Conservation (phyloP, 2,797 vertebrate genomes). For the Heteromormyrus szaboi region DNA sequence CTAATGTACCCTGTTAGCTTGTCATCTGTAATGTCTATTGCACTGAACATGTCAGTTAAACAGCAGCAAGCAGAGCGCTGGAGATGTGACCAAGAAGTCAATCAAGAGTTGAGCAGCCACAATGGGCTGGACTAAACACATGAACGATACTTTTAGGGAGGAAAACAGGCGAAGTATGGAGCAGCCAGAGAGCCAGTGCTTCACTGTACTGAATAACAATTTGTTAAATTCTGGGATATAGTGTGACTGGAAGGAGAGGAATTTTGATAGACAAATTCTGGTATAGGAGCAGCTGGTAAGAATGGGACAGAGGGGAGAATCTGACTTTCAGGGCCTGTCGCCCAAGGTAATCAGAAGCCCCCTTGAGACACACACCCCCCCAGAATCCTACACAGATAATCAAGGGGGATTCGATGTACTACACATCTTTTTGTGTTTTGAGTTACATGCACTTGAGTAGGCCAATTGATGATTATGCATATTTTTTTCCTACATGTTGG, state of each 20-base stretch:
- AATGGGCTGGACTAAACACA: neutral
- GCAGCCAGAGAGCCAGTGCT: conserved; percentile 34
- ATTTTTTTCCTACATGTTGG: neutral
- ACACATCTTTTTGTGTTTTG: neutral
- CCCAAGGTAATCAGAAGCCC: neutral
- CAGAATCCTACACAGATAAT: neutral
- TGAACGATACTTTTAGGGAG: conserved; percentile 32
- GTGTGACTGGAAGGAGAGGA: conserved; percentile 35
- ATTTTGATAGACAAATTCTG: conserved; percentile 18
- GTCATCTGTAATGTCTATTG: neutral
- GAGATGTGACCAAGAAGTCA: neutral
- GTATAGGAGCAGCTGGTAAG: conserved; percentile 23
- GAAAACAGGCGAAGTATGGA: conserved; percentile 47
- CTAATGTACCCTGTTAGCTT: neutral
- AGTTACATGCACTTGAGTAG: neutral
- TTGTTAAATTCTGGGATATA: conserved; percentile 58
- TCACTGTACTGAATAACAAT: conserved; percentile 64
- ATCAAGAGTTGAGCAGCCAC: neutral
- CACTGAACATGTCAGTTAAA: neutral
- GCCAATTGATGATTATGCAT: neutral
- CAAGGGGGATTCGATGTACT: neutral
- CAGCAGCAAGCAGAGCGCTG: neutral
- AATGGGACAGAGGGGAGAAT: conserved; percentile 7
- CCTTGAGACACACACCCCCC: neutral
- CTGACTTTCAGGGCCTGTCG: neutral